A percentile compares a stretch with the other conserved stretches of the same genome.
Conservation (phyloP, 2,888 invertebrate species). For the Tineola bisselliella region DNA sequence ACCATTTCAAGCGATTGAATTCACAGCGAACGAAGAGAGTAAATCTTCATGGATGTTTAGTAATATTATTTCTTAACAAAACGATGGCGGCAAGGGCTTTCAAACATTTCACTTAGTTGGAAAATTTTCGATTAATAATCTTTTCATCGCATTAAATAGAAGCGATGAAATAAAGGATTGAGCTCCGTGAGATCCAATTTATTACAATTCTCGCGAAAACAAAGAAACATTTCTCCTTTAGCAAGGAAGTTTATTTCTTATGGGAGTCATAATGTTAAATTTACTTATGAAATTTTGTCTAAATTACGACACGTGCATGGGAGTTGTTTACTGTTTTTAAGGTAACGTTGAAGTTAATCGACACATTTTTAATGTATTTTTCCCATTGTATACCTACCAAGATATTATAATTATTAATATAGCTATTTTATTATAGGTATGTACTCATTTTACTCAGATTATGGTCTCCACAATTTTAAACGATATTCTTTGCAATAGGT, state of each 20-base stretch:
- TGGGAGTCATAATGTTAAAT: conserved; percentile 15
- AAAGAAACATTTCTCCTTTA: conserved; percentile 54
- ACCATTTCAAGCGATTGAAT: background rate
- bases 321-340: background rate
- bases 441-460: too few relatives aligned
- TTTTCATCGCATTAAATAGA: conserved; percentile 44
- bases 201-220: conserved; percentile 55
- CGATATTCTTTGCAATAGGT: too few relatives aligned
- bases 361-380: background rate
- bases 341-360: background rate
- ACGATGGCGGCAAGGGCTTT: conserved; percentile 23
- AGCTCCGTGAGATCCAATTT: conserved; percentile 45
- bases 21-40: background rate
- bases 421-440: too few relatives aligned
- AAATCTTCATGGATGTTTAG: conserved; percentile 5
- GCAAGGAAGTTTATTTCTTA: conserved; percentile 52
- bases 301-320: background rate
- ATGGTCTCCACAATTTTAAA: too few relatives aligned
- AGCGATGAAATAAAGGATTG: conserved; percentile 58
- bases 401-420: too few relatives aligned
- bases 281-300: background rate
- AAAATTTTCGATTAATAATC: conserved; percentile 50
- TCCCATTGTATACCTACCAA: too few relatives aligned
- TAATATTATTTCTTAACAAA: conserved; percentile 28
- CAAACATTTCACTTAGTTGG: conserved; percentile 18